These are phyloP conservation scores for Lytechinus variegatus DNA, from an alignment of 35 echinoderm and acorn worm genomes.

Conservation along the genomic window DNA sequence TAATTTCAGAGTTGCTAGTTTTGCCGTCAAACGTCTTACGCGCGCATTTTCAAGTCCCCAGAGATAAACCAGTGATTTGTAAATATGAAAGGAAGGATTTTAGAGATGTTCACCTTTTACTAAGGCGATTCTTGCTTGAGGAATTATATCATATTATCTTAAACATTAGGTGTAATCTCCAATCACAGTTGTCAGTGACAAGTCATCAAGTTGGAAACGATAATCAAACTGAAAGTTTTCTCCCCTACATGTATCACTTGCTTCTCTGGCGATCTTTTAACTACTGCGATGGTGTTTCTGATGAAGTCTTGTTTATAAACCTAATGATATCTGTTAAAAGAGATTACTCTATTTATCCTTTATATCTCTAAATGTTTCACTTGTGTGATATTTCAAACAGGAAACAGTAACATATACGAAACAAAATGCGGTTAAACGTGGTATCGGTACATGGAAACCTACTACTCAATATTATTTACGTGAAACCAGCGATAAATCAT, in stretches of 20 bases:
- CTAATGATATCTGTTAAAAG: not conserved
- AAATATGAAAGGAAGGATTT: not conserved
- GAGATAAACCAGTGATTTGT: not conserved
- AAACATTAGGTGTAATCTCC: too few species aligned
- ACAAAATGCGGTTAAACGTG: not conserved
- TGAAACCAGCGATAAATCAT: not conserved
- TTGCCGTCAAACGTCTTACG: not conserved
- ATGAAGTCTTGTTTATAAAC: not conserved
- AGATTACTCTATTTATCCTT: not conserved
- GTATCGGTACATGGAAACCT: not conserved
- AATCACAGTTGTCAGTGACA: too few species aligned
- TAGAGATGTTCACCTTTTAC: not conserved
- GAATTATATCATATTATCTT: not conserved
- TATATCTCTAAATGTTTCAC: not conserved
- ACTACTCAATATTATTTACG: too few species aligned
- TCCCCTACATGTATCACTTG: not conserved
- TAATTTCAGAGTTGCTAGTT: not conserved
- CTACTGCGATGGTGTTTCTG: not conserved
- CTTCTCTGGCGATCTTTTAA: not conserved
- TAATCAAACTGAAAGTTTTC: too few species aligned
- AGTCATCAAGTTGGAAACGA: too few species aligned
- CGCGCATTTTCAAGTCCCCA: not conserved
- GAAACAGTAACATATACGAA: conserved; percentile 13
- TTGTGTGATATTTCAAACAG: not conserved
- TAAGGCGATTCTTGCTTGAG: not conserved